phyloP scores from a whole-genome alignment of 2,888 invertebrate species.

The Trichogramma evanescens region DNA sequence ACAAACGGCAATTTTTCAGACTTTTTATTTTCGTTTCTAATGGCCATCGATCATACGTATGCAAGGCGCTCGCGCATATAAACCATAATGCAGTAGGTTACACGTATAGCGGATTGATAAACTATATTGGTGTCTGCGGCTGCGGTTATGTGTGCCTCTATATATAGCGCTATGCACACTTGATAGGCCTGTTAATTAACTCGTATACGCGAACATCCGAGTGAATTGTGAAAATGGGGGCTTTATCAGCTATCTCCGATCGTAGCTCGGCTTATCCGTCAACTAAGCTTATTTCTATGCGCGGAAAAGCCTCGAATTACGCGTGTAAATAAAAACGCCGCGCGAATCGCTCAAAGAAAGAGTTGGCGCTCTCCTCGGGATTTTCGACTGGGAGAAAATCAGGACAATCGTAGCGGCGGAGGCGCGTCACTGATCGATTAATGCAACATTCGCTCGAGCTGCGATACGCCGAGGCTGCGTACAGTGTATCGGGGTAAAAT shows the following conservation, averaged over 20 bases:
- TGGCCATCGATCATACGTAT: too few species aligned
- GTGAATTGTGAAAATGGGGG: conserved; percentile 21
- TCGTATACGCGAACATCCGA: conserved; percentile 14
- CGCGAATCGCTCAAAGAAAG: background rate
- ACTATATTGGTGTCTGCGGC: too few species aligned
- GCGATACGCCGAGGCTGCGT: too few species aligned
- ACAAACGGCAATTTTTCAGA: too few species aligned
- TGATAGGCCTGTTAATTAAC: conserved; percentile 21
- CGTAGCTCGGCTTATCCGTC: conserved; percentile 17
- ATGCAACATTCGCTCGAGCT: too few species aligned
- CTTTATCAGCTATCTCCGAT: conserved; percentile 16
- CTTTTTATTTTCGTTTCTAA: too few species aligned
- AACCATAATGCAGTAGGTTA: too few species aligned
- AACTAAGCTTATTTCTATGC: conserved; percentile 2
- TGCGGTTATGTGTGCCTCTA: too few species aligned
- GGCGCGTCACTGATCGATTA: background rate
- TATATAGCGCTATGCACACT: conserved; percentile 4
- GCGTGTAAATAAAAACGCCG: background rate
- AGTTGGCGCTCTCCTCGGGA: background rate
- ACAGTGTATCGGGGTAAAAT: too few species aligned
- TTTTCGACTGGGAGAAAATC: background rate
- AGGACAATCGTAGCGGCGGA: background rate
- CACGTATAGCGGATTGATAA: too few species aligned
- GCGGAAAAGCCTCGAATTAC: background rate
- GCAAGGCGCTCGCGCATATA: too few species aligned